Percentiles rank a stretch among this genome's conserved stretches.
These are phyloP conservation scores for Ochropleura plecta DNA, from an alignment of 2,888 invertebrate genomes.

Conservation along the genomic window DNA sequence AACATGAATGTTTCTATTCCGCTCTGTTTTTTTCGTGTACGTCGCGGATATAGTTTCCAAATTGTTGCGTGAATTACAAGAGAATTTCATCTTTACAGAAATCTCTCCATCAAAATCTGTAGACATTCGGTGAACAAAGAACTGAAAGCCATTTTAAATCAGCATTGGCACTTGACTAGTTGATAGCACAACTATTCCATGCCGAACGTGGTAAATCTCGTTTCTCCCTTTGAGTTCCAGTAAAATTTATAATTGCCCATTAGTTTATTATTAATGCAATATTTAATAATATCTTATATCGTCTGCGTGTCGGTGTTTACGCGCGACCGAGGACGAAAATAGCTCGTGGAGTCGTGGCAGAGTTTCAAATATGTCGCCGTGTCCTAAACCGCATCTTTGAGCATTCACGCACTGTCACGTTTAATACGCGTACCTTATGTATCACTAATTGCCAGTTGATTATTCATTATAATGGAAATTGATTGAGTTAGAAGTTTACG, in stretches of 20 bases:
- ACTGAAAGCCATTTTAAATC: constrained; percentile 4
- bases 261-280: constrained; percentile 71
- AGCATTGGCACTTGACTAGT: constrained; percentile 19
- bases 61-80: background rate
- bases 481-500: background rate
- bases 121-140: constrained; percentile 6
- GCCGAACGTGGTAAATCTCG: constrained; percentile 30
- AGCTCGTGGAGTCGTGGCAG: constrained; percentile 88
- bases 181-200: constrained; percentile 26
- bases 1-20: too few relatives aligned
- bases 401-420: constrained; percentile 77
- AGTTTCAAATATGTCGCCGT: constrained; percentile 90
- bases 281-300: constrained; percentile 78
- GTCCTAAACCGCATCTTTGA: constrained; percentile 82
- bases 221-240: constrained; percentile 39
- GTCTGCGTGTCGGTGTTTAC: constrained; percentile 82
- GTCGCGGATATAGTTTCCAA: too few relatives aligned
- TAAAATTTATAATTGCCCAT: constrained; percentile 59
- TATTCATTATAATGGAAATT: constrained; percentile 13
- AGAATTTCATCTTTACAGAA: constrained; percentile 17
- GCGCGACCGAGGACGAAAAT: constrained; percentile 82
- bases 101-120: constrained; percentile 4
- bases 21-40: too few relatives aligned
- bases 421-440: constrained; percentile 70
- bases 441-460: constrained; percentile 13